Evolutionary conservation across 2,113 vertebrate species (phyloP).

Genomic region (Ictalurus furcatus): DNA sequence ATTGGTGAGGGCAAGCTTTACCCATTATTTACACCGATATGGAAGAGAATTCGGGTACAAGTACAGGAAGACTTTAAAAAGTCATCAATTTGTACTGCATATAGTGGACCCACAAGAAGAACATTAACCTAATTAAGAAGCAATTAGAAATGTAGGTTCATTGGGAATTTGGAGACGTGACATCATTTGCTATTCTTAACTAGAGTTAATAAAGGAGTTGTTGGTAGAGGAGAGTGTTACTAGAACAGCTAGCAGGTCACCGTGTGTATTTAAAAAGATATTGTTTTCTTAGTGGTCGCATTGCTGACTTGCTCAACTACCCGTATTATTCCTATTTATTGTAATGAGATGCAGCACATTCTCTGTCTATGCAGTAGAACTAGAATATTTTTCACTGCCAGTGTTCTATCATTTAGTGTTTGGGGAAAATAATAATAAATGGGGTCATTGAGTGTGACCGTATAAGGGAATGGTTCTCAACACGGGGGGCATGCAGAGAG

Average conservation of each 20-base stretch:
- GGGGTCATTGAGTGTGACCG: no score
- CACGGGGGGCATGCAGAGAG: no score
- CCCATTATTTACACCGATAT: not conserved
- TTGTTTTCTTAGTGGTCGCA: not conserved
- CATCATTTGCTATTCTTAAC: slow-evolving; percentile 15
- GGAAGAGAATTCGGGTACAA: not conserved
- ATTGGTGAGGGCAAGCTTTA: not conserved
- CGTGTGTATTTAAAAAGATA: not conserved
- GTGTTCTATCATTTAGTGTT: not conserved
- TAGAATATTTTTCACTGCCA: not conserved
- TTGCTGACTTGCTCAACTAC: not conserved
- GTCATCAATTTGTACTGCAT: not conserved
- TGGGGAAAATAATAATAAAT: not conserved
- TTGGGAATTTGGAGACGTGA: slow-evolving; percentile 7
- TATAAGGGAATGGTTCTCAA: not conserved
- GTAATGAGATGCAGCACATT: not conserved
- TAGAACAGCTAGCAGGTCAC: not conserved
- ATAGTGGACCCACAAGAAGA: not conserved
- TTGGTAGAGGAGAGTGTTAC: not conserved
- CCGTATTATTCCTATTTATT: not conserved
- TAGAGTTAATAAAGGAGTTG: not conserved
- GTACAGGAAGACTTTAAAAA: not conserved
- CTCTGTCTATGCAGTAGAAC: not conserved
- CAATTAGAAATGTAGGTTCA: slow-evolving; percentile 23
- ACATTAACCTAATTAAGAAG: slow-evolving; percentile 15